phyloP scores from a whole-genome alignment of 2,113 vertebrate genomes.

The Poeciliopsis retropinna region DNA sequence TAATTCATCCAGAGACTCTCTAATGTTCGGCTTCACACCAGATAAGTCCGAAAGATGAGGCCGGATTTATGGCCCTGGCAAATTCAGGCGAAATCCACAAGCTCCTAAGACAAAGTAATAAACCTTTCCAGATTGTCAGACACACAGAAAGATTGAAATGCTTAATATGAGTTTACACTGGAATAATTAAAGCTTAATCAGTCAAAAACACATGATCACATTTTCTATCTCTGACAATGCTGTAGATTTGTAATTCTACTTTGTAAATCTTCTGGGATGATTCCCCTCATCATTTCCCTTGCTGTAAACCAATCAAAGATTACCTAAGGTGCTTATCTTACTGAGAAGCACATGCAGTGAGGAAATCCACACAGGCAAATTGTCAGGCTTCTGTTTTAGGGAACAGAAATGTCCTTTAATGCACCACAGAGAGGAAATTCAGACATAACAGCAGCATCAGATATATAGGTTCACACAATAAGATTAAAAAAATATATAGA shows the following conservation, averaged over 20 bases:
- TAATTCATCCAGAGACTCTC: slow-evolving; percentile 86
- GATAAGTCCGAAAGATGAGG: slow-evolving; percentile 49
- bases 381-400: not conserved
- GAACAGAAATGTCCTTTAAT: not conserved
- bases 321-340: not conserved
- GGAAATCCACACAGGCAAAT: not conserved
- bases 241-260: slow-evolving; percentile 1
- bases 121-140: slow-evolving; percentile 17
- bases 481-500: no score
- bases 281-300: slow-evolving; percentile 5
- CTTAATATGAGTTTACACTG: slow-evolving; percentile 24
- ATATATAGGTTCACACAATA: no score
- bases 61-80: slow-evolving; percentile 41
- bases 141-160: slow-evolving; percentile 14
- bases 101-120: slow-evolving; percentile 39
- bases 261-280: not conserved
- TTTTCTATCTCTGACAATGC: not conserved
- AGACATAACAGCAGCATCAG: no score
- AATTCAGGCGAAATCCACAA: slow-evolving; percentile 40
- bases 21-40: slow-evolving; percentile 59
- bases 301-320: not conserved
- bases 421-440: no score
- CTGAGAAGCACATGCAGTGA: not conserved
- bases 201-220: slow-evolving; percentile 12
- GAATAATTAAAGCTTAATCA: slow-evolving; percentile 22